These are phyloP conservation scores for Lordiphosa andalusiaca DNA, from an alignment of 2,888 invertebrate genomes.

Conservation along the genomic window DNA sequence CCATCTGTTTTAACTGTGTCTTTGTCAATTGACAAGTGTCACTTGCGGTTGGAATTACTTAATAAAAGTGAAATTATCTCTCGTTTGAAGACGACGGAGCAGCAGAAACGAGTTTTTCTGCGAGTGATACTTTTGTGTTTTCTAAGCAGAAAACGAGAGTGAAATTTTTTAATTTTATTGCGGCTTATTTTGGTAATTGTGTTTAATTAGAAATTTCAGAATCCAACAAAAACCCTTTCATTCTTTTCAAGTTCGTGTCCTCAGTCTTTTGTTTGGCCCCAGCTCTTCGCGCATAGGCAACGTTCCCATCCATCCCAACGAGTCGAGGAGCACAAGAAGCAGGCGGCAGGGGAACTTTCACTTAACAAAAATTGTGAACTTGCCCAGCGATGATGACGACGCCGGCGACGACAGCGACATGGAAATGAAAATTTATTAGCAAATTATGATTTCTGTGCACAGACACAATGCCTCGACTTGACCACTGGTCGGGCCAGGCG, in stretches of 20 bases:
- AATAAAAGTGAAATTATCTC: slow-evolving; percentile 70
- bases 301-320: neutral
- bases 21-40: slow-evolving; percentile 54
- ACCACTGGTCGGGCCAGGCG: slow-evolving; percentile 13
- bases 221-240: too few species aligned
- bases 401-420: slow-evolving; percentile 42
- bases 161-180: slow-evolving; percentile 38
- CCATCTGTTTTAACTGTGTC: slow-evolving; percentile 9
- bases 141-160: slow-evolving; percentile 57
- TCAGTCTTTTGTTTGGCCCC: slow-evolving; percentile 42
- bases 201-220: too few species aligned
- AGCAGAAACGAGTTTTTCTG: slow-evolving; percentile 17
- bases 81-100: neutral
- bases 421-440: slow-evolving; percentile 71
- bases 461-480: slow-evolving; percentile 21
- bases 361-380: slow-evolving; percentile 52
- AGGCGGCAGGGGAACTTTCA: slow-evolving; percentile 50
- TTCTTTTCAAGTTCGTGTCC: slow-evolving; percentile 43
- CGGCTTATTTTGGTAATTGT: too few species aligned
- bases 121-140: slow-evolving; percentile 3
- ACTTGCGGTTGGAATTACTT: slow-evolving; percentile 62
- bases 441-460: slow-evolving; percentile 68
- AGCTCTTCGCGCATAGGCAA: too few species aligned
- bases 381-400: slow-evolving; percentile 4
- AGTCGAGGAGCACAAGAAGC: neutral